Evolutionary conservation across 1,140 invertebrate genomes (phyloP).

Genomic region (Colletes gigas): DNA sequence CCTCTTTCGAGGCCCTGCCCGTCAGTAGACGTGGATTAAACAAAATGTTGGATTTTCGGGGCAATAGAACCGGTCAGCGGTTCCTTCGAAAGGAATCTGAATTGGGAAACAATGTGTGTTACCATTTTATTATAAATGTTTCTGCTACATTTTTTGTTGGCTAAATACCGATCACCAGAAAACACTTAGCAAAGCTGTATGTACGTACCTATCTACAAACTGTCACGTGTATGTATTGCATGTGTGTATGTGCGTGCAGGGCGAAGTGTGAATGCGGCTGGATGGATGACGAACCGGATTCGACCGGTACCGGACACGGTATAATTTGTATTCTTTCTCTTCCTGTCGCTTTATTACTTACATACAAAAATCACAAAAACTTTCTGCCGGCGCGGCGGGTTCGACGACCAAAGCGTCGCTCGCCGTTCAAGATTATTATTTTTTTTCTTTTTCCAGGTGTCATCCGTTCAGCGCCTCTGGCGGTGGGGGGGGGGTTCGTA

Average conservation of each 20-base stretch:
- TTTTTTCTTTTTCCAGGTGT: conserved; percentile 1
- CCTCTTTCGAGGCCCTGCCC: no score
- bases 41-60: no score
- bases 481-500: conserved; percentile 7
- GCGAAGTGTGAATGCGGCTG: conserved; percentile 46
- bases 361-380: conserved; percentile 62
- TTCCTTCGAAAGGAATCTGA: conserved; percentile 63
- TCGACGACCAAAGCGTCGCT: conserved; percentile 1
- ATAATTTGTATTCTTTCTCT: conserved; percentile 11
- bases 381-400: conserved; percentile 10
- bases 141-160: conserved; percentile 78
- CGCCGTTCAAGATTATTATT: background rate
- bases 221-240: conserved; percentile 69
- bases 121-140: conserved; percentile 81
- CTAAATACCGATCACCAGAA: conserved; percentile 80
- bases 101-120: conserved; percentile 78
- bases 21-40: no score
- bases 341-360: conserved; percentile 46
- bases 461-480: conserved; percentile 49
- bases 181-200: conserved; percentile 80
- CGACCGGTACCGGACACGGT: background rate
- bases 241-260: conserved; percentile 29
- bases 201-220: conserved; percentile 80
- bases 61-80: background rate
- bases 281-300: conserved; percentile 52